phyloP scores from a whole-genome alignment of 2,888 invertebrate genomes.

The Protophormia terraenovae region DNA sequence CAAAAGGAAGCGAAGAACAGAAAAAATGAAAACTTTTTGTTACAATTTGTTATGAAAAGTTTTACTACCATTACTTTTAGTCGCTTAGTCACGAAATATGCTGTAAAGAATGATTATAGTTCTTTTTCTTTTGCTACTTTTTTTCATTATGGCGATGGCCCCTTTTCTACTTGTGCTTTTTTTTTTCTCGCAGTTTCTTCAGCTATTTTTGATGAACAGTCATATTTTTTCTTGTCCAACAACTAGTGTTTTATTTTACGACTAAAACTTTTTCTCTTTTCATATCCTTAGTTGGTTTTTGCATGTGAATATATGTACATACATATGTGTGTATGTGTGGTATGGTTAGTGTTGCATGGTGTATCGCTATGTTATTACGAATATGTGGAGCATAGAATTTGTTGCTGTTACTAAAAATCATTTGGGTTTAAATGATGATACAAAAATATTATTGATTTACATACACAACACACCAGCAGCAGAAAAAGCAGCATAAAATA shows the following conservation, averaged over 20 bases:
- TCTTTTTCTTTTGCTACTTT: background rate
- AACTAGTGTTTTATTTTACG: conserved; percentile 55
- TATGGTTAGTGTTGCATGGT: conserved; percentile 1
- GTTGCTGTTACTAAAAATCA: conserved; percentile 37
- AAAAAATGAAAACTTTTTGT: conserved; percentile 41
- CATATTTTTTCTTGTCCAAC: conserved; percentile 58
- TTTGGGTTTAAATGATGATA: conserved; percentile 55
- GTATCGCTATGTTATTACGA: background rate
- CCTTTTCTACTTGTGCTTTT: conserved; percentile 16
- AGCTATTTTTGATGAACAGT: conserved; percentile 61
- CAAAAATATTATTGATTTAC: conserved; percentile 60
- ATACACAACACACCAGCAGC: conserved; percentile 31
- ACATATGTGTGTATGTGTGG: too few species aligned
- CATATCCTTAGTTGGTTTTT: background rate
- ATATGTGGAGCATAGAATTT: background rate
- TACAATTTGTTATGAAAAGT: conserved; percentile 58
- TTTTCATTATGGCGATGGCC: background rate
- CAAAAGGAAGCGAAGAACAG: background rate
- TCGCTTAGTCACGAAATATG: conserved; percentile 66
- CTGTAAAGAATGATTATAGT: conserved; percentile 60
- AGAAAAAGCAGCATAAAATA: too few species aligned
- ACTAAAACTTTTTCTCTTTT: conserved; percentile 52
- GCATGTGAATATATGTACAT: too few species aligned
- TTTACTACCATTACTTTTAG: conserved; percentile 59
- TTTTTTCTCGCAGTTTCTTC: conserved; percentile 7